These are phyloP conservation scores for Scaptomyza reducta DNA, from an alignment of 2,888 invertebrate species.

Conservation along the genomic window DNA sequence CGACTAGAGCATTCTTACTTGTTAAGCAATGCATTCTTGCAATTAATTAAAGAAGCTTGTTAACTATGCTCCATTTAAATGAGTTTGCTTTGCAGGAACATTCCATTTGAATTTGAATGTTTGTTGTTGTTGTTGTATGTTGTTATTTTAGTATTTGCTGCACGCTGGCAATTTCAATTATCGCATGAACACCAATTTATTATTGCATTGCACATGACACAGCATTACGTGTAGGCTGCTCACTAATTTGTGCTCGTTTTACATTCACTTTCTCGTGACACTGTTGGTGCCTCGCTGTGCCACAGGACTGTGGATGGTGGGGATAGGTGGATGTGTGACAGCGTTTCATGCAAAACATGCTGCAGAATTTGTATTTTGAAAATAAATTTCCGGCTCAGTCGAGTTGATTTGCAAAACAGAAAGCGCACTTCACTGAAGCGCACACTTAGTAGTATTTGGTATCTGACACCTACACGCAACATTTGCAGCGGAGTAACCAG, in stretches of 20 bases:
- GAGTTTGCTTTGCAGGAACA: slow-evolving; percentile 11
- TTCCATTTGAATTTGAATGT: slow-evolving; percentile 20
- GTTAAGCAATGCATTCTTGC: neutral
- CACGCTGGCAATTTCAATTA: slow-evolving; percentile 27
- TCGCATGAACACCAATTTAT: slow-evolving; percentile 35
- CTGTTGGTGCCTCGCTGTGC: slow-evolving; percentile 34
- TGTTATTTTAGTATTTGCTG: slow-evolving; percentile 10
- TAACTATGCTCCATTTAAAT: slow-evolving; percentile 15
- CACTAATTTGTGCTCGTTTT: slow-evolving; percentile 58
- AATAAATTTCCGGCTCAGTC: slow-evolving; percentile 75
- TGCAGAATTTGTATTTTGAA: slow-evolving; percentile 66
- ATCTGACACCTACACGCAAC: slow-evolving; percentile 61
- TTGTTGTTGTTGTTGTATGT: neutral
- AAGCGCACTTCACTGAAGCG: slow-evolving; percentile 15
- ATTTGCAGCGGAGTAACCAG: slow-evolving; percentile 31
- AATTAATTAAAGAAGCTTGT: neutral
- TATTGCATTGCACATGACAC: slow-evolving; percentile 35
- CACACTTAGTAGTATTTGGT: slow-evolving; percentile 42
- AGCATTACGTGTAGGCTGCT: slow-evolving; percentile 54
- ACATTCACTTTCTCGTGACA: slow-evolving; percentile 30
- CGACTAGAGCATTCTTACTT: no score
- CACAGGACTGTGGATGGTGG: slow-evolving; percentile 31
- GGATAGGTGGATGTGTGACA: slow-evolving; percentile 32
- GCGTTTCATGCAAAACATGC: slow-evolving; percentile 43
- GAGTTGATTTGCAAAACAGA: slow-evolving; percentile 70